phyloP scores from a whole-genome alignment of 2,113 vertebrate species.

The Plecotus auritus region DNA sequence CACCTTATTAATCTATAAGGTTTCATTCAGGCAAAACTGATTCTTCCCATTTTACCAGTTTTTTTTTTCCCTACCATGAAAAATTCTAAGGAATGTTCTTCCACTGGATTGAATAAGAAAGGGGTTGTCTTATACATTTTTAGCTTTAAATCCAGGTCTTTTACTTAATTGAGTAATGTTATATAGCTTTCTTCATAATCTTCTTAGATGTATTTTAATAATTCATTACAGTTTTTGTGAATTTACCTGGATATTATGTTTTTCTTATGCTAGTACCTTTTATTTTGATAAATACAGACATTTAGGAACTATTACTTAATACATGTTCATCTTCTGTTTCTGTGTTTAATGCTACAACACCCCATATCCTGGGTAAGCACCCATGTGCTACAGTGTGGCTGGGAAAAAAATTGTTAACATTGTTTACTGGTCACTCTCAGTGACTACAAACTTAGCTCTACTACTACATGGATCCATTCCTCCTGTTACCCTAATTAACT shows the following conservation, averaged over 20 bases:
- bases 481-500: background rate
- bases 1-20: background rate
- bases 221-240: background rate
- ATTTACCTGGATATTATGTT: background rate
- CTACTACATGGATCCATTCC: background rate
- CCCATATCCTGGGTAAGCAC: background rate
- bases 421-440: background rate
- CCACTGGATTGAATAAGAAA: background rate
- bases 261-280: background rate
- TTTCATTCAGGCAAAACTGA: background rate
- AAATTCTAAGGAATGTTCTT: background rate
- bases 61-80: background rate
- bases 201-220: background rate
- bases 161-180: background rate
- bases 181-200: background rate
- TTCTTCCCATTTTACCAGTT: background rate
- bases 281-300: background rate
- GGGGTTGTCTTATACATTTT: background rate
- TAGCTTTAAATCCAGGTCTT: background rate
- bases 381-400: background rate
- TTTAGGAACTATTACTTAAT: background rate
- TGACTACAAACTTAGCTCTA: background rate
- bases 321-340: background rate
- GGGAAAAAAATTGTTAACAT: accelerated
- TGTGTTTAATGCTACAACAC: background rate